Evolutionary conservation across 2,797 vertebrate species (phyloP).

Genomic region (Poecilia velifera): DNA sequence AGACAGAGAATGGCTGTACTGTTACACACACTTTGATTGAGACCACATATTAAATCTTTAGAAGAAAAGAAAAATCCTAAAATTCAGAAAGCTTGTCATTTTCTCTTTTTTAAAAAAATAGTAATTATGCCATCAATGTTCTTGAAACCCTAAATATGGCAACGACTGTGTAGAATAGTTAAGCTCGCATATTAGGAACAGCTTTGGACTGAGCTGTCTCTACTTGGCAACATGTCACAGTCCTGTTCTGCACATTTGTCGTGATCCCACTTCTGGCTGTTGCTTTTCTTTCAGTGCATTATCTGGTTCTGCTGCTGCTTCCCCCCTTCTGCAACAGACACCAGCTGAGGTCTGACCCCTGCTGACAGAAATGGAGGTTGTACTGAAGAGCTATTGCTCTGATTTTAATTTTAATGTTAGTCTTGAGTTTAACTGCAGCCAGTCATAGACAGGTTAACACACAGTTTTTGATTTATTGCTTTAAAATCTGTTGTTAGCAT

Average conservation of each 20-base stretch:
- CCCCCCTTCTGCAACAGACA: constrained; percentile 44
- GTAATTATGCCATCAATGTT: constrained; percentile 25
- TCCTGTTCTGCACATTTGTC: constrained; percentile 54
- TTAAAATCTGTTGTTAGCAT: constrained; percentile 42
- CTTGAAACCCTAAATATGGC: constrained; percentile 36
- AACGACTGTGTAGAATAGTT: constrained; percentile 35
- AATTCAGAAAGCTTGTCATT: not conserved
- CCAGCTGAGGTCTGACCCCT: constrained; percentile 78
- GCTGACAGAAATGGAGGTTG: constrained; percentile 72
- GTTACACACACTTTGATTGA: not conserved
- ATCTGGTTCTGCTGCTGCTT: constrained; percentile 23
- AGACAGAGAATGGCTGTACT: not conserved
- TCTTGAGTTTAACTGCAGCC: constrained; percentile 31
- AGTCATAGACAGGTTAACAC: constrained; percentile 48
- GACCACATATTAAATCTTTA: not conserved
- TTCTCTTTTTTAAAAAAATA: not conserved
- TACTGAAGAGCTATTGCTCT: constrained; percentile 60
- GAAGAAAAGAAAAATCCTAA: not conserved
- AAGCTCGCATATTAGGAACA: constrained; percentile 57
- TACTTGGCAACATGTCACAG: constrained; percentile 52
- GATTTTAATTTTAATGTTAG: constrained; percentile 37
- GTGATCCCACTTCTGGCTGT: constrained; percentile 56
- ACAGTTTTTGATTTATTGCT: constrained; percentile 67
- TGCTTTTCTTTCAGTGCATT: constrained; percentile 46
- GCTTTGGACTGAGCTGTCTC: constrained; percentile 37